Evolutionary conservation across 2,797 vertebrate species (phyloP).

Genomic region (Onychomys torridus): DNA sequence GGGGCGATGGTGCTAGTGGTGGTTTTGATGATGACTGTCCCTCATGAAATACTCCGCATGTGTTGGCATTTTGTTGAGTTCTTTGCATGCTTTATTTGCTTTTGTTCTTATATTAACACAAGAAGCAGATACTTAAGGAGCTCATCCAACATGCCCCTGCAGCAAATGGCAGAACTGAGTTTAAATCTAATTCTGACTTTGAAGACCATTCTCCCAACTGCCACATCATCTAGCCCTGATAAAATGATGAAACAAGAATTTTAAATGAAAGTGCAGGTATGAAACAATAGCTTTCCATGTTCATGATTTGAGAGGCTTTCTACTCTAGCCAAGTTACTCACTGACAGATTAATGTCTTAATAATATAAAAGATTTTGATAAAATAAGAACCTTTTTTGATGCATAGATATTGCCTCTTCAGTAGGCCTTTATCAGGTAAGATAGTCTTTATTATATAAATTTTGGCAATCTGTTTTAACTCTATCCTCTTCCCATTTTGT

Average conservation of each 20-base stretch:
- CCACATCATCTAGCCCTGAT: background rate
- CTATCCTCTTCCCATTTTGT: background rate
- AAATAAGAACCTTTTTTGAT: background rate
- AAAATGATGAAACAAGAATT: background rate
- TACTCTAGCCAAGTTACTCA: background rate
- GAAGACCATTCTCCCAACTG: background rate
- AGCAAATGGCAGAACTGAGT: background rate
- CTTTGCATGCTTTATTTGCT: background rate
- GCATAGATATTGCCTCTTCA: background rate
- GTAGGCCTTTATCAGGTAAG: background rate
- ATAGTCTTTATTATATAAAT: conserved; percentile 25
- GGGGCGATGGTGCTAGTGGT: background rate
- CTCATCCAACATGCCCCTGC: background rate
- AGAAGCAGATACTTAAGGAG: background rate
- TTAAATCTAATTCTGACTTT: conserved; percentile 43
- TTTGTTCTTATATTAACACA: background rate
- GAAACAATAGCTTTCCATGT: background rate
- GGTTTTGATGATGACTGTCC: background rate
- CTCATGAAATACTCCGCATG: background rate
- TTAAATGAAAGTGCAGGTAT: background rate
- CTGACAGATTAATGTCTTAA: background rate
- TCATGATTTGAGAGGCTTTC: conserved; percentile 8
- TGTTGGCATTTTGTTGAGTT: background rate
- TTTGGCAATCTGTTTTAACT: conserved; percentile 29
- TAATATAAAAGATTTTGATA: conserved; percentile 48